Evolutionary conservation across 2,113 vertebrate genomes (phyloP).

Genomic region (Apodemus speciosus): DNA sequence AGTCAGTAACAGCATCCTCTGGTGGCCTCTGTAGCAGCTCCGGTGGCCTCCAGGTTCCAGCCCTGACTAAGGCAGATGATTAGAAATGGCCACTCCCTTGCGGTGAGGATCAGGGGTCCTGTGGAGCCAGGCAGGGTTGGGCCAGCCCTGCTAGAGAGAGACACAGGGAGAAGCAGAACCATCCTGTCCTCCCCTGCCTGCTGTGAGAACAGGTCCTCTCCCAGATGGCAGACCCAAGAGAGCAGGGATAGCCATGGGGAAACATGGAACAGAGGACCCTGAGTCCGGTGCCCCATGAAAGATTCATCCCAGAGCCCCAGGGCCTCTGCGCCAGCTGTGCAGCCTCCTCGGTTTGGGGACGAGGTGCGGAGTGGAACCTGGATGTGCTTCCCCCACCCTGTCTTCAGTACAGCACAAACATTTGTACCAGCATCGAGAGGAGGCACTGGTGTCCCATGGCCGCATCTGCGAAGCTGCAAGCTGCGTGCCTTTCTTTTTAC

Average conservation of each 20-base stretch:
- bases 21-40: no score
- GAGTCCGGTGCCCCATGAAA: not conserved
- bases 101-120: not conserved
- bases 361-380: not conserved
- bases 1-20: no score
- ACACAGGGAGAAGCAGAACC: not conserved
- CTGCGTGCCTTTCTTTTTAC: not conserved
- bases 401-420: not conserved
- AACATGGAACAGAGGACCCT: not conserved
- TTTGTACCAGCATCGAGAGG: not conserved
- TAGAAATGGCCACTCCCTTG: not conserved
- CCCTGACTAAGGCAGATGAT: no score
- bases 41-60: no score
- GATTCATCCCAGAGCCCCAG: constrained; percentile 10
- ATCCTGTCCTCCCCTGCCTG: not conserved
- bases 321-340: not conserved
- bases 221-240: not conserved
- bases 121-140: not conserved
- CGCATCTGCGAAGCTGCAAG: not conserved
- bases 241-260: not conserved
- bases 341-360: not conserved
- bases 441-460: no score
- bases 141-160: not conserved
- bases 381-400: not conserved
- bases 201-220: not conserved